These are phyloP conservation scores for Barypeithes pellucidus DNA, from an alignment of 2,888 invertebrate species.

Conservation along the genomic window DNA sequence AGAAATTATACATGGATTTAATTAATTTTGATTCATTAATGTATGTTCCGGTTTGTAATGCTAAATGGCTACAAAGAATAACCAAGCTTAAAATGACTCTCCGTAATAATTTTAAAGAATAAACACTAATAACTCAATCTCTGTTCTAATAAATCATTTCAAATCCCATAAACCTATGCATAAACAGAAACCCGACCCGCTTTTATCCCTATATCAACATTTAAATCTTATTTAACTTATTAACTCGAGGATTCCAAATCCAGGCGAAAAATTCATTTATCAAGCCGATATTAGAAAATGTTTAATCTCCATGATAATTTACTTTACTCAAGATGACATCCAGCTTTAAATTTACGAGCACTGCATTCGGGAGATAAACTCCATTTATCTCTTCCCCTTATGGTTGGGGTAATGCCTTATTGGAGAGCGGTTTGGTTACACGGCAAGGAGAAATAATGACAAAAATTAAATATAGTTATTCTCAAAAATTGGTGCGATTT, in stretches of 20 bases:
- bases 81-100: too few relatives aligned
- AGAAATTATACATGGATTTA: too few relatives aligned
- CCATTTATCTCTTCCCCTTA: constrained; percentile 58
- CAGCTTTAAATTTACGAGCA: constrained; percentile 55
- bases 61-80: too few relatives aligned
- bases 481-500: neutral
- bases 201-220: constrained; percentile 24
- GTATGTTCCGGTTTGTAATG: too few relatives aligned
- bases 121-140: constrained; percentile 15
- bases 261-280: constrained; percentile 33
- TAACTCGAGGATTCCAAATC: constrained; percentile 14
- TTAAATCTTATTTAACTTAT: constrained; percentile 27
- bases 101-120: constrained; percentile 1
- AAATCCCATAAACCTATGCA: constrained; percentile 20
- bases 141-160: constrained; percentile 8
- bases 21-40: too few relatives aligned
- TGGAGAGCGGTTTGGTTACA: constrained; percentile 1
- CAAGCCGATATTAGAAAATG: constrained; percentile 49
- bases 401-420: constrained; percentile 47
- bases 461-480: neutral
- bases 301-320: constrained; percentile 57
- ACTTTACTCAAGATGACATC: constrained; percentile 57
- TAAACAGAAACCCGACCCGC: constrained; percentile 23
- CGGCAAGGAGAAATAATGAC: neutral
- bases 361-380: constrained; percentile 58